phyloP scores from a whole-genome alignment of 2,113 vertebrate species.

The Labeo rohita region DNA sequence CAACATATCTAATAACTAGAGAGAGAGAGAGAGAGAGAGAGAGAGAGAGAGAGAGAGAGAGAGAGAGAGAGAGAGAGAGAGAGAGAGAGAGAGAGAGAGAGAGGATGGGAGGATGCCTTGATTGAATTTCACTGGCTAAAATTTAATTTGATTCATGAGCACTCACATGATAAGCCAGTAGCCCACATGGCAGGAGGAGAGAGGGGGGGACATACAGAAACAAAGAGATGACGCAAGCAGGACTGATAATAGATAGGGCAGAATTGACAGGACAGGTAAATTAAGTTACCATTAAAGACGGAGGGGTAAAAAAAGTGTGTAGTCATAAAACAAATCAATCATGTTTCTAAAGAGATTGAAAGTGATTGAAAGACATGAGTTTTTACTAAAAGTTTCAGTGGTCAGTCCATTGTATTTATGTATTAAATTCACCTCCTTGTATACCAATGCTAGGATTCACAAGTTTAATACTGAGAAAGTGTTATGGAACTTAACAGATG shows the following conservation, averaged over 20 bases:
- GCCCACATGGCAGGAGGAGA: neutral
- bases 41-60: neutral
- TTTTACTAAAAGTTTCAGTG: neutral
- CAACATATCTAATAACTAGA: conserved; percentile 23
- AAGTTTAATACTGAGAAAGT: neutral
- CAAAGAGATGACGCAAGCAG: conserved; percentile 8
- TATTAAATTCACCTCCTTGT: neutral
- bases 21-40: neutral
- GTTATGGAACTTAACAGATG: neutral
- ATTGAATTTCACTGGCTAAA: conserved; percentile 45
- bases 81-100: conserved; percentile 5
- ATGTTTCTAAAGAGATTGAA: neutral
- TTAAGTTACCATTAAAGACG: conserved; percentile 11
- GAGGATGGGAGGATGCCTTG: conserved; percentile 17
- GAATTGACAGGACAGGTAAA: neutral
- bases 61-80: neutral
- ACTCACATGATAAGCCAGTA: conserved; percentile 42
- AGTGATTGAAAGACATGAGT: neutral
- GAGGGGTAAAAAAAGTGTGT: neutral
- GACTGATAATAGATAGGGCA: conserved; percentile 16
- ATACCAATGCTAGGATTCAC: neutral
- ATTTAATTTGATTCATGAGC: conserved; percentile 38
- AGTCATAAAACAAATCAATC: neutral
- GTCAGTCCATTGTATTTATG: neutral
- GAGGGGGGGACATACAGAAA: neutral